Conservation (phyloP, 1,140 invertebrate species). For the Drosophila ananassae region DNA sequence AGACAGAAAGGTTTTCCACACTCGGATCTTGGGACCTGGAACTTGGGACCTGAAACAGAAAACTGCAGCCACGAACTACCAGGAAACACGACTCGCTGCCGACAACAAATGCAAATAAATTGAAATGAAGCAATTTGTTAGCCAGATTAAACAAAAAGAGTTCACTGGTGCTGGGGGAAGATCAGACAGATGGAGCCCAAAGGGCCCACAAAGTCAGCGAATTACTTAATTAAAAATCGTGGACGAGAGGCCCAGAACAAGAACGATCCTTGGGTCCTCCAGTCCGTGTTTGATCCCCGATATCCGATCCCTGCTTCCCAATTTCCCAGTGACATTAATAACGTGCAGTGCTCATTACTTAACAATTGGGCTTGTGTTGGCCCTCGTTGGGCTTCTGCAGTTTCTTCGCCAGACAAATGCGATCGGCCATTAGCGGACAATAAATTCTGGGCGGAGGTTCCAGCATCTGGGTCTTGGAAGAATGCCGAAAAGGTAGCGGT, state of each 20-base stretch:
- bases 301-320: conserved; percentile 1
- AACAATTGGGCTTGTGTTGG: conserved; percentile 66
- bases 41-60: conserved; percentile 26
- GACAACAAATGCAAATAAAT: conserved; percentile 80
- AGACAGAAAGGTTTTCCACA: conserved; percentile 55
- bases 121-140: conserved; percentile 83
- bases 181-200: conserved; percentile 56
- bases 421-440: conserved; percentile 76
- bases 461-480: conserved; percentile 51
- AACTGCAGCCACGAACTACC: conserved; percentile 66
- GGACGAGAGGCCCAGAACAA: conserved; percentile 40
- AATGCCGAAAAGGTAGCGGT: conserved; percentile 39
- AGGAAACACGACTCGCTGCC: conserved; percentile 34
- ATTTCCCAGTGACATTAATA: conserved; percentile 75
- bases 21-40: conserved; percentile 3
- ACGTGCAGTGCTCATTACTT: conserved; percentile 80
- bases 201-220: conserved; percentile 78
- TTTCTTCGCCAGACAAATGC: conserved; percentile 56
- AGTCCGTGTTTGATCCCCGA: conserved; percentile 3
- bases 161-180: conserved; percentile 21
- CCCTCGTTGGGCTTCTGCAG: conserved; percentile 17
- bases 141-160: conserved; percentile 71
- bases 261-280: conserved; percentile 5
- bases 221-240: conserved; percentile 84
- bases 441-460: conserved; percentile 72